Evolutionary conservation across 1,140 invertebrate species (phyloP).

Genomic region (Laupala kohalensis): DNA sequence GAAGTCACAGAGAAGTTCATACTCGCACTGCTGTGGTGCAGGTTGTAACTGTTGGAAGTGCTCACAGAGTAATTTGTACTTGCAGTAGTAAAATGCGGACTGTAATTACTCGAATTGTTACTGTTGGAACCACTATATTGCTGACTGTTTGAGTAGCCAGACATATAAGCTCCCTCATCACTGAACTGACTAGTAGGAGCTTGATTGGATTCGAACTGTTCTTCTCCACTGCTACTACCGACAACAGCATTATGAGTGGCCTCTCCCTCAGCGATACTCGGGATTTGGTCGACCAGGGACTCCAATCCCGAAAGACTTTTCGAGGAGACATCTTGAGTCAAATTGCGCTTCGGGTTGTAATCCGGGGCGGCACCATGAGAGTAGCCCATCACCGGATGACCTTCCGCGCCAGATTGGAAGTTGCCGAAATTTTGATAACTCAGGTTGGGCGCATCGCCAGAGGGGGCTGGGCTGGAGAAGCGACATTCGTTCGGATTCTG

Average conservation of each 20-base stretch:
- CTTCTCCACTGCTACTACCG: conserved; percentile 20
- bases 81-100: conserved; percentile 15
- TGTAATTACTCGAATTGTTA: conserved; percentile 11
- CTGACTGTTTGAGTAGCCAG: conserved; percentile 19
- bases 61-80: conserved; percentile 20
- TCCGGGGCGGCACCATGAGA: conserved; percentile 18
- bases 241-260: conserved; percentile 18
- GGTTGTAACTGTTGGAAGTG: conserved; percentile 16
- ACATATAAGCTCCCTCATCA: conserved; percentile 22
- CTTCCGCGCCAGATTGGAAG: conserved; percentile 21
- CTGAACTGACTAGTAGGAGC: conserved; percentile 13
- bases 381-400: conserved; percentile 19
- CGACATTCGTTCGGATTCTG: conserved; percentile 29
- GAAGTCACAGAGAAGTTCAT: conserved; percentile 31
- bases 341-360: conserved; percentile 18
- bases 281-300: conserved; percentile 81
- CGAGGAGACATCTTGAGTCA: conserved; percentile 57
- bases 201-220: conserved; percentile 11
- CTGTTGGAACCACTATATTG: conserved; percentile 15
- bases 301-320: conserved; percentile 80
- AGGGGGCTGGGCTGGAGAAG: conserved; percentile 34
- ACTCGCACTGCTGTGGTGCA: conserved; percentile 19
- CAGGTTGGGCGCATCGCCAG: conserved; percentile 14
- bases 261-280: conserved; percentile 62
- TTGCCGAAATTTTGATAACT: conserved; percentile 25